Base-by-base conservation (phyloP, 2,888 invertebrate species). In the Agonopterix subpropinquella region DNA sequence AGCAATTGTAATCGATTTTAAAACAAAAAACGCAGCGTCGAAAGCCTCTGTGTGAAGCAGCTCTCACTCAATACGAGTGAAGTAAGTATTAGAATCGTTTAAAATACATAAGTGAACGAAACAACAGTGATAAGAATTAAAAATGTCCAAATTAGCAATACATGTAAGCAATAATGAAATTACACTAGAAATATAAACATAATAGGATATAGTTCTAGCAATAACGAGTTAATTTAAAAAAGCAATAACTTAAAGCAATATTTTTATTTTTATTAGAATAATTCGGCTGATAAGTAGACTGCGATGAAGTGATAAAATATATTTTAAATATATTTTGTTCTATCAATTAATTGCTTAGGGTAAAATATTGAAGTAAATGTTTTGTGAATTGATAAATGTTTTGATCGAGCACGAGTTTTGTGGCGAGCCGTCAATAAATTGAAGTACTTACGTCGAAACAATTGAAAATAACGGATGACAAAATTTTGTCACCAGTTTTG, bases 91-190 rank as follows among this genome's bases (percentile, higher is more conserved):
- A 42, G 11, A 42, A 42, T 42, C 10, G 42, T 11, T 11, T 11
- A 42, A 55, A 55, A 50, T 46, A 28, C 28, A 28, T 28, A 28
- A 28, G 28, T 28, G 28, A 28, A 28, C 49, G 18, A n/a, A 47
- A 47, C 11, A 28, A 36, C 52, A 49, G 52, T 52, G 52, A 52
- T 52, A 52, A 48, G 44, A 36, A 15, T 45, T 39, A 72, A 67
- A 67, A 69, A 70, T 78, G 80, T 81, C 79, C 78, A 81, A 80
- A 69, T 65, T 77, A 80, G 74, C 68, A 77, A 72, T 75, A 73
- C 54, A 61, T 46, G 45, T 68, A 70, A 71, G 69, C 70, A 71
- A 70, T 73, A 73, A 54, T 54, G 56, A 55, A 42, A 47, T 50
- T 55, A 57, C 52, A 47, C 3, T 36, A 51, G 43, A 42, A 53